Conservation (phyloP, 2,888 invertebrate genomes). For the Epirrhoe alternata region DNA sequence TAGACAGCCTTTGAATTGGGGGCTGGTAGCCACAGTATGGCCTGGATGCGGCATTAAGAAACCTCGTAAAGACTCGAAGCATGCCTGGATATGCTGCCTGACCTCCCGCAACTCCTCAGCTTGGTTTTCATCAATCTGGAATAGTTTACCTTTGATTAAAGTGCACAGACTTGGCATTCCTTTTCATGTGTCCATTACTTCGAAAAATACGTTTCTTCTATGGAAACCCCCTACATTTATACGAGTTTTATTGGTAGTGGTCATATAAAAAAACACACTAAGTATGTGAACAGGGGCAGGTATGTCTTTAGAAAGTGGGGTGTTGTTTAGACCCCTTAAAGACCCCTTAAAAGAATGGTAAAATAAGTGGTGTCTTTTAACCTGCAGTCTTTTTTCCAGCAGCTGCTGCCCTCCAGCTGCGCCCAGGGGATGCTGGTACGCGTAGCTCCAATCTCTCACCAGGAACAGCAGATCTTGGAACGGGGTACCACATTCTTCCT, state of each 20-base stretch:
- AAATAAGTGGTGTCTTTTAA: not conserved
- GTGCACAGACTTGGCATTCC: too few relatives aligned
- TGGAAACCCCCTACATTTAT: too few relatives aligned
- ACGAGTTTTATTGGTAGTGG: too few relatives aligned
- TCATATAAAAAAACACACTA: too few relatives aligned
- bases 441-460: conserved; percentile 97
- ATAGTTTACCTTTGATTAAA: not conserved
- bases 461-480: conserved; percentile 95
- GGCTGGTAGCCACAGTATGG: conserved; percentile 93
- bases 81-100: conserved; percentile 91
- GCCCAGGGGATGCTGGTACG: conserved; percentile 95
- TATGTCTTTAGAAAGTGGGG: too few relatives aligned
- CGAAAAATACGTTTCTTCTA: too few relatives aligned
- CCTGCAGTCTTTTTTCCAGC: conserved; percentile 85
- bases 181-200: too few relatives aligned
- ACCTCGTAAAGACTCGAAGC: conserved; percentile 95
- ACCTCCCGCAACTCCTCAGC: conserved; percentile 91
- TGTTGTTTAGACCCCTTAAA: too few relatives aligned
- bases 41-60: conserved; percentile 98
- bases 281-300: too few relatives aligned
- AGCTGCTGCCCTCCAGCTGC: conserved; percentile 93
- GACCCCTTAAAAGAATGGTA: too few relatives aligned
- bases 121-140: conserved; percentile 23
- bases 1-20: conserved; percentile 85
- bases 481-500: conserved; percentile 90